Conservation (phyloP, 2,113 vertebrate species). For the Paratilapia polleni region DNA sequence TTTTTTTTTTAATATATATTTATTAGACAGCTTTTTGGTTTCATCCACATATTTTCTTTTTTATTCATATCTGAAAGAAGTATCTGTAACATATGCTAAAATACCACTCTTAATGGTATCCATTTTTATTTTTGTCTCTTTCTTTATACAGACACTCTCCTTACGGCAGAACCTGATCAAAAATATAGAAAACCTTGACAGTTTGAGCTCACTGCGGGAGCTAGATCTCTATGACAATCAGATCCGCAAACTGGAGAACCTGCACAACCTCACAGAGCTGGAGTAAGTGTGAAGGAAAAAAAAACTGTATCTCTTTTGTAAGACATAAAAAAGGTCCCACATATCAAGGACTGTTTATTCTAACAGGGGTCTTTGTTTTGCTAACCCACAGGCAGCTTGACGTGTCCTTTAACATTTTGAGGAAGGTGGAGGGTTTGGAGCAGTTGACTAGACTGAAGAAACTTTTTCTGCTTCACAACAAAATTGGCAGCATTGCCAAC, state of each 20-base stretch:
- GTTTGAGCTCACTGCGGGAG: conserved; percentile 85
- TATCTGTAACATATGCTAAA: neutral
- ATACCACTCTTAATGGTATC: neutral
- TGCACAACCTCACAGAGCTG: conserved; percentile 87
- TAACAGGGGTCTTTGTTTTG: neutral
- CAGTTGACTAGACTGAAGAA: conserved; percentile 87
- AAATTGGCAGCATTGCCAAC: conserved; percentile 91
- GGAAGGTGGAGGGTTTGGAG: conserved; percentile 92
- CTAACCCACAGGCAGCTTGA: conserved; percentile 87
- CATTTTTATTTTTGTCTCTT: conserved; percentile 5
- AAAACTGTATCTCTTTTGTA: neutral
- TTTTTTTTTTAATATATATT: neutral
- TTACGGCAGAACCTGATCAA: conserved; percentile 97
- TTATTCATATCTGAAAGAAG: neutral
- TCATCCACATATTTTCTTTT: neutral
- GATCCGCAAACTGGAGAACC: conserved; percentile 92
- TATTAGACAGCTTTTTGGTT: neutral
- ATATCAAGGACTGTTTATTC: neutral
- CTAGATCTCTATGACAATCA: conserved; percentile 99
- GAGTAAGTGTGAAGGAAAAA: conserved; percentile 86
- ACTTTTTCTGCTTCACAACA: conserved; percentile 97
- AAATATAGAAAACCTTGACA: conserved; percentile 93
- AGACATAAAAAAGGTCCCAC: neutral
- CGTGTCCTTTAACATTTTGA: conserved; percentile 94
- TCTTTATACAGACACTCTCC: conserved; percentile 86